phyloP scores from a whole-genome alignment of 2,888 invertebrate species.

The Scaptomyza caliginosa region DNA sequence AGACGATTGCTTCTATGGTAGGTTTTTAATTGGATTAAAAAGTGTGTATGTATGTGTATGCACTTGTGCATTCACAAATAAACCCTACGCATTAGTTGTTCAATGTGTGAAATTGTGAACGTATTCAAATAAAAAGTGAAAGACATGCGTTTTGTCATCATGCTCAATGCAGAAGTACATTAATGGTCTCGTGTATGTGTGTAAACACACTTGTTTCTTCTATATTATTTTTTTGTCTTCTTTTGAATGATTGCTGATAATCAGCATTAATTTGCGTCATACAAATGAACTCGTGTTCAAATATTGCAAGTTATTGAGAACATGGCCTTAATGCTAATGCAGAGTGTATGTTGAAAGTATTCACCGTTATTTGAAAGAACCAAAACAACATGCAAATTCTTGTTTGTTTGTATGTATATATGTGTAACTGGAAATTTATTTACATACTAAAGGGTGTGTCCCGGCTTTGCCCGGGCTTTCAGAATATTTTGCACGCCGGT shows the following conservation, averaged over 20 bases:
- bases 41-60: constrained; percentile 12
- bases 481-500: neutral
- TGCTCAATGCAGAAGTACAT: neutral
- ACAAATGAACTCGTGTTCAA: neutral
- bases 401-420: neutral
- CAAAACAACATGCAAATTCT: neutral
- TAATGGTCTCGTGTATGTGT: neutral
- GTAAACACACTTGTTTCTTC: neutral
- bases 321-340: neutral
- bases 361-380: neutral
- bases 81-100: neutral
- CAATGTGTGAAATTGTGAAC: neutral
- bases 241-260: neutral
- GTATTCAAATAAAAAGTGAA: constrained; percentile 5
- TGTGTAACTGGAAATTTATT: neutral
- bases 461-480: neutral
- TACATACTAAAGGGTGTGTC: neutral
- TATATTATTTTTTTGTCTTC: neutral
- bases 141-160: constrained; percentile 1
- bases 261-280: neutral
- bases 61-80: constrained; percentile 7
- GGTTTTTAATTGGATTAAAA: constrained; percentile 14
- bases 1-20: constrained; percentile 62
- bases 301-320: neutral
- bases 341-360: neutral